Percentiles rank a stretch among this genome's conserved stretches.
Evolutionary conservation across 2,888 invertebrate genomes (phyloP).

Genomic region (Euplagia quadripunctaria): DNA sequence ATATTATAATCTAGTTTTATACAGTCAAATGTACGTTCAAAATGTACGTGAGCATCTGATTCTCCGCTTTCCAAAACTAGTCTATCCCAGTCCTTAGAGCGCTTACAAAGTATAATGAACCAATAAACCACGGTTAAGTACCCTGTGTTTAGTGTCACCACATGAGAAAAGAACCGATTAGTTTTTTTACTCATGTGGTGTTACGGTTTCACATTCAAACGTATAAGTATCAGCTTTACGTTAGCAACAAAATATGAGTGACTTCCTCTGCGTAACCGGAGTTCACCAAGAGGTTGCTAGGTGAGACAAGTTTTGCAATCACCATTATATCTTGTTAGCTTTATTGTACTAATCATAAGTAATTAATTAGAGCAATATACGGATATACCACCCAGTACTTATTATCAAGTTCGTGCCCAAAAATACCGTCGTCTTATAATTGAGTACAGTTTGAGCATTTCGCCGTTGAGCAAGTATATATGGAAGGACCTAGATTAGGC

Average conservation of each 20-base stretch:
- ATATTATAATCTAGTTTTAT: not conserved
- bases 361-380: not conserved
- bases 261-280: not conserved
- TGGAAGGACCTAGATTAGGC: too few relatives aligned
- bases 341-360: not conserved
- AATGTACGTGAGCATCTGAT: too few relatives aligned
- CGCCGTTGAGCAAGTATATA: too few relatives aligned
- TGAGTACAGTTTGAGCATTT: too few relatives aligned
- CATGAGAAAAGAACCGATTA: too few relatives aligned
- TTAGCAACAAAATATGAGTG: constrained; percentile 4
- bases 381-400: not conserved
- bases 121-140: not conserved
- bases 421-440: too few relatives aligned
- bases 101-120: not conserved
- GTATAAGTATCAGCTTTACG: not conserved
- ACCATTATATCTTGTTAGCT: not conserved
- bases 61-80: too few relatives aligned
- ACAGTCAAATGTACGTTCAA: not conserved
- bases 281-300: not conserved
- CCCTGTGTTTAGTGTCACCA: not conserved
- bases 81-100: not conserved
- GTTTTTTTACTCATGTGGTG: not conserved
- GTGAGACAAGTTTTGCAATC: constrained; percentile 8
- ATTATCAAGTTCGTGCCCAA: not conserved
- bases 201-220: constrained; percentile 4